A percentile compares a stretch with the other conserved stretches of the same genome.
phyloP scores from a whole-genome alignment of 2,113 vertebrate genomes.

The Malurus elegans region DNA sequence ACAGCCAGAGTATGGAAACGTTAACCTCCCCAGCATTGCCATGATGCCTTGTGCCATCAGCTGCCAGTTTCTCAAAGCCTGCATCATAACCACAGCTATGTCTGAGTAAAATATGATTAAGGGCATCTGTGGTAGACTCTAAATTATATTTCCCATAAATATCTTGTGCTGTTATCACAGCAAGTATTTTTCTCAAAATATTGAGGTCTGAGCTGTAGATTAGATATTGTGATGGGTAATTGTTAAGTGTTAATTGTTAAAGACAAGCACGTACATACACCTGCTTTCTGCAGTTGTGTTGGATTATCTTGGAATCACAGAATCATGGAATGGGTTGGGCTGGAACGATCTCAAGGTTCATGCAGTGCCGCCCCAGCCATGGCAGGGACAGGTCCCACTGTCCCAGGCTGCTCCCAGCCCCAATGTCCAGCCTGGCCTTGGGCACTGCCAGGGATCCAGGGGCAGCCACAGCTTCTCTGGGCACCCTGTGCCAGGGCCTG shows the following conservation, averaged over 20 bases:
- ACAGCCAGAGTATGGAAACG: background rate
- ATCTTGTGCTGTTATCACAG: background rate
- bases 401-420: background rate
- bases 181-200: background rate
- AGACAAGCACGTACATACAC: background rate
- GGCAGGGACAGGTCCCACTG: background rate
- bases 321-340: background rate
- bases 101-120: background rate
- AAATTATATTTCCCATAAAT: background rate
- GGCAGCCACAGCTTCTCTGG: background rate
- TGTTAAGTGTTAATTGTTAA: background rate
- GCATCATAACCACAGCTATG: background rate
- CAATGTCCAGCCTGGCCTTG: background rate
- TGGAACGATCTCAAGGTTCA: background rate
- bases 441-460: background rate
- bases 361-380: background rate
- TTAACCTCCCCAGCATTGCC: background rate
- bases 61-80: background rate
- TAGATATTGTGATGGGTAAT: background rate
- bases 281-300: background rate
- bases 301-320: background rate
- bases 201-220: background rate
- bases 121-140: background rate
- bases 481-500: background rate
- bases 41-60: background rate